phyloP scores from a whole-genome alignment of 2,113 vertebrate genomes.

The Bujurquina vittata region DNA sequence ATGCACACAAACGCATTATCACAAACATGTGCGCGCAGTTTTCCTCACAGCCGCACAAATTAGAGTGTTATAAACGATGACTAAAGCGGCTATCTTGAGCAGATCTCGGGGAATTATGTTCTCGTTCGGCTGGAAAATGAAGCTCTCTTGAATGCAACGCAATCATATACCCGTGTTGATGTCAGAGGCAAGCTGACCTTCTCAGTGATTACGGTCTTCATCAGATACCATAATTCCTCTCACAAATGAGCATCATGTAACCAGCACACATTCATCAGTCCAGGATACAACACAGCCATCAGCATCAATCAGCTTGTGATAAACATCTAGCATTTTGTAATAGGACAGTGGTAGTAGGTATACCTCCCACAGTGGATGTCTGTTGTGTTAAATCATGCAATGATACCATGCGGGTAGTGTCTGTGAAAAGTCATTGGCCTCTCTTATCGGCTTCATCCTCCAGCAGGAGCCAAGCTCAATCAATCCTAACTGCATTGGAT shows the following conservation, averaged over 20 bases:
- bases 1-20: neutral
- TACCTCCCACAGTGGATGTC: neutral
- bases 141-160: neutral
- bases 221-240: conserved; percentile 58
- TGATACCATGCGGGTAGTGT: conserved; percentile 49
- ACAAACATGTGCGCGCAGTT: neutral
- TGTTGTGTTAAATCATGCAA: conserved; percentile 51
- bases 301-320: conserved; percentile 47
- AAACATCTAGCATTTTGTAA: conserved; percentile 42
- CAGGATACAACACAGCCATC: conserved; percentile 22
- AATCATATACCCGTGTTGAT: conserved; percentile 15
- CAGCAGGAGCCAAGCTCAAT: conserved; percentile 55
- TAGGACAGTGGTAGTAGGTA: conserved; percentile 2
- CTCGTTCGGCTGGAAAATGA: neutral
- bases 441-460: conserved; percentile 59
- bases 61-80: conserved; percentile 31
- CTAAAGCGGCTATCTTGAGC: conserved; percentile 61
- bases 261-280: conserved; percentile 41
- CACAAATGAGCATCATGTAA: conserved; percentile 36
- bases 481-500: conserved; percentile 65
- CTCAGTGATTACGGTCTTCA: conserved; percentile 24
- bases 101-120: conserved; percentile 47
- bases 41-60: conserved; percentile 25
- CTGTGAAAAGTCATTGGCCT: conserved; percentile 49
- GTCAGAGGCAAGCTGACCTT: conserved; percentile 19